Conservation (phyloP, 2,113 vertebrate species). For the Castor canadensis region DNA sequence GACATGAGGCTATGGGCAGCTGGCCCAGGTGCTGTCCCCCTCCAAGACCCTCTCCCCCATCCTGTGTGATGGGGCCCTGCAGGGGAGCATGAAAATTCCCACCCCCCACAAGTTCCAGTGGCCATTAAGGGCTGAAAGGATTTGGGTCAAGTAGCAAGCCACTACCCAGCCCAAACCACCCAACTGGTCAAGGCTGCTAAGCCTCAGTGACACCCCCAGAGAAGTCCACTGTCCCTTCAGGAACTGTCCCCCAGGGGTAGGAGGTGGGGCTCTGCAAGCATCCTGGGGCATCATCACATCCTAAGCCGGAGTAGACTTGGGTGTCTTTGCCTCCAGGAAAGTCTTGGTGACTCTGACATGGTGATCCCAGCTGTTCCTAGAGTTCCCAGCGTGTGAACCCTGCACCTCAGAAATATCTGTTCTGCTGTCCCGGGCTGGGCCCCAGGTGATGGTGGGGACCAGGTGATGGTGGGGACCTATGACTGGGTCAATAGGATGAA, state of each 20-base stretch:
- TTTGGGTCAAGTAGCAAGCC: accelerated
- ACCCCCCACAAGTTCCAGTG: background rate
- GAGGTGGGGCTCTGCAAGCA: background rate
- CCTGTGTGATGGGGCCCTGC: background rate
- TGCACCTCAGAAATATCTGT: accelerated
- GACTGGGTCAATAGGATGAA: background rate
- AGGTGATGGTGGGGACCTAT: too few relatives aligned
- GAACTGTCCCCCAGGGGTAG: background rate
- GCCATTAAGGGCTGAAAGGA: background rate
- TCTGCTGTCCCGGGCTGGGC: background rate
- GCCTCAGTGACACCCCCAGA: background rate
- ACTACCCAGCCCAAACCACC: background rate
- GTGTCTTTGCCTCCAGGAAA: accelerated
- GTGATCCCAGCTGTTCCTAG: accelerated
- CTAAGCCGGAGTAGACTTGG: background rate
- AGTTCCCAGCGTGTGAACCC: background rate
- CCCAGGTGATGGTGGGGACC: too few relatives aligned
- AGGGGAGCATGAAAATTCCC: background rate
- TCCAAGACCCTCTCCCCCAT: background rate
- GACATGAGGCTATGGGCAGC: accelerated
- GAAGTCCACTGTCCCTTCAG: too few relatives aligned
- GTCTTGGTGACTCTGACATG: background rate
- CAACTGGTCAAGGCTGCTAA: background rate
- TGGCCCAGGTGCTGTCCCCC: background rate
- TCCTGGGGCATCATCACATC: background rate